A percentile compares a stretch with the other conserved stretches of the same genome.
Evolutionary conservation across 2,888 invertebrate species (phyloP).

Genomic region (Volucella inanis): DNA sequence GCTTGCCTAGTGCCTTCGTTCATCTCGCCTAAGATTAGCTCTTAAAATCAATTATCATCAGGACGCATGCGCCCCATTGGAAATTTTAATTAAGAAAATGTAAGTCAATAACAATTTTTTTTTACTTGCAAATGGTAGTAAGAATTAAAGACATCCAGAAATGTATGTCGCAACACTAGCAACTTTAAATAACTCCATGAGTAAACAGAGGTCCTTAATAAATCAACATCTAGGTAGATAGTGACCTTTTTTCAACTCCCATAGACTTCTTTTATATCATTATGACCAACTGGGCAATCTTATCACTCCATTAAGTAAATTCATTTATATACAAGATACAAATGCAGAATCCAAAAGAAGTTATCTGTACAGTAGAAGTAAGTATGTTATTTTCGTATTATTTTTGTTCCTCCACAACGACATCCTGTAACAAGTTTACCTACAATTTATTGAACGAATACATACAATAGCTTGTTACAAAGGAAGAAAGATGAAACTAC

Average conservation of each 20-base stretch:
- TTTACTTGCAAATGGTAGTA: no score
- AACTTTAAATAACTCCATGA: no score
- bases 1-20: no score
- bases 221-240: slow-evolving; percentile 9
- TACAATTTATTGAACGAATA: slow-evolving; percentile 19
- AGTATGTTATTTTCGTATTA: slow-evolving; percentile 9
- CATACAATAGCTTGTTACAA: background rate
- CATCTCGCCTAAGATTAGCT: no score
- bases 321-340: slow-evolving; percentile 18
- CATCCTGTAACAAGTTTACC: slow-evolving; percentile 33
- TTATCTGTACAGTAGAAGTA: background rate
- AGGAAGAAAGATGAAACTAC: no score
- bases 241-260: background rate
- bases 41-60: no score
- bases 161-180: no score
- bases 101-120: no score
- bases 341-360: slow-evolving; percentile 1
- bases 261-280: background rate
- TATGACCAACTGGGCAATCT: slow-evolving; percentile 31
- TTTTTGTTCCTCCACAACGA: slow-evolving; percentile 8
- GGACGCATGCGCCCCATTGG: no score
- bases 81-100: no score
- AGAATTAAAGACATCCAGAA: no score
- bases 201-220: no score
- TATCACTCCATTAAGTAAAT: slow-evolving; percentile 41